A percentile compares a stretch with the other conserved stretches of the same genome.
phyloP scores from a whole-genome alignment of 2,113 vertebrate species.

The Ctenomys sociabilis region DNA sequence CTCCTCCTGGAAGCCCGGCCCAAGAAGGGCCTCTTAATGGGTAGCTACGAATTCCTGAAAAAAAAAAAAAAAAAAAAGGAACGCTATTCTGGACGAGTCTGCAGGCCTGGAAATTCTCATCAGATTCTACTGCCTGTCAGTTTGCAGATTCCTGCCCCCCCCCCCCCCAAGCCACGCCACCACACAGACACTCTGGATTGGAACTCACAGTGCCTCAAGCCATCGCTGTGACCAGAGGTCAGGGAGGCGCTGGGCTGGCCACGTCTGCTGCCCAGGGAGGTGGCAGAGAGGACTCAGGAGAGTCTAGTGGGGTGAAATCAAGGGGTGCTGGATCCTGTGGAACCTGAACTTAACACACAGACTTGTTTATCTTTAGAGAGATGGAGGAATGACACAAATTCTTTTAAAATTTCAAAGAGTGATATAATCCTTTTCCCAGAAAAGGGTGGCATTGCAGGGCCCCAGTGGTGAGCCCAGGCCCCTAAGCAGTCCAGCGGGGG shows the following conservation, averaged over 20 bases:
- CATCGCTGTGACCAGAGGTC: neutral
- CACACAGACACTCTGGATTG: neutral
- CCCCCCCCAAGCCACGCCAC: neutral
- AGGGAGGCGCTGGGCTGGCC: neutral
- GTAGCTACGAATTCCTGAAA: neutral
- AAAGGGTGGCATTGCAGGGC: neutral
- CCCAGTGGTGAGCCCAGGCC: neutral
- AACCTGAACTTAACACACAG: neutral
- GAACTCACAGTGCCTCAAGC: neutral
- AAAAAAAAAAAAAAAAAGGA: neutral
- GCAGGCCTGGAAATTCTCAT: neutral
- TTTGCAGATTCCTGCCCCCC: neutral
- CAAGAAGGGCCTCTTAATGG: neutral
- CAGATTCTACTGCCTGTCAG: neutral
- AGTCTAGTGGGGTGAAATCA: neutral
- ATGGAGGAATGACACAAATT: neutral
- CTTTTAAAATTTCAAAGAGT: neutral
- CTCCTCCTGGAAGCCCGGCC: neutral
- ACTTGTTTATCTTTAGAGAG: neutral
- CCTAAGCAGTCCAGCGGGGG: neutral
- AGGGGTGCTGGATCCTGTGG: neutral
- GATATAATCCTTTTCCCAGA: neutral
- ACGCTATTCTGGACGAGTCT: accelerated
- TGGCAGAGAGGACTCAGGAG: accelerated
- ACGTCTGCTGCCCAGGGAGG: too few relatives aligned